A percentile compares a stretch with the other conserved stretches of the same genome.
Evolutionary conservation across 2,113 vertebrate genomes (phyloP).

Genomic region (Anoura caudifer): DNA sequence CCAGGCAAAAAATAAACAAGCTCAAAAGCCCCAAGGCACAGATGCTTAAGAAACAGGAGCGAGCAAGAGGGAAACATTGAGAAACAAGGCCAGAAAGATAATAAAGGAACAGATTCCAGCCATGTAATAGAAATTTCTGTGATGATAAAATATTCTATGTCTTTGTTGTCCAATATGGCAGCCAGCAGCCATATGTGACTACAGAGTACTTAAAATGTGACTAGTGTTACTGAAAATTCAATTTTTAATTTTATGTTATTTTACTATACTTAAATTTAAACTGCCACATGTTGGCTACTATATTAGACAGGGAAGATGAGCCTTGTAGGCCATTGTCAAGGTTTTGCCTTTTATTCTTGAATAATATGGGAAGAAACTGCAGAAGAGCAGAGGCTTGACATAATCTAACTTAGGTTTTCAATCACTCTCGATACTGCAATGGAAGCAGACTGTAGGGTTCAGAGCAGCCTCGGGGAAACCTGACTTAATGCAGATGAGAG

Average conservation of each 20-base stretch:
- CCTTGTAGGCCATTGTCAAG: background rate
- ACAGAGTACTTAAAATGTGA: background rate
- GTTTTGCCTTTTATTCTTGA: background rate
- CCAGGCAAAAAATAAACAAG: background rate
- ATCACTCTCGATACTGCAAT: background rate
- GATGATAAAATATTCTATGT: background rate
- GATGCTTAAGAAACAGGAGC: background rate
- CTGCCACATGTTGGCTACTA: background rate
- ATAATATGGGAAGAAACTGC: background rate
- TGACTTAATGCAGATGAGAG: background rate
- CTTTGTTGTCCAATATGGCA: background rate
- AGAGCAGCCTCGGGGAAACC: background rate
- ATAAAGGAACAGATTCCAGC: background rate
- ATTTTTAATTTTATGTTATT: background rate
- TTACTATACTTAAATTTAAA: background rate
- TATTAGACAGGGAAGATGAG: background rate
- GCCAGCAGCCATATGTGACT: background rate
- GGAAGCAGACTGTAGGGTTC: background rate
- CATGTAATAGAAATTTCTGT: background rate
- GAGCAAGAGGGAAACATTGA: background rate
- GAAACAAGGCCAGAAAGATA: background rate
- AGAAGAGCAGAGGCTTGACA: background rate
- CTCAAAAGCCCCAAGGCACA: background rate
- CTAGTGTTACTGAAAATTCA: background rate
- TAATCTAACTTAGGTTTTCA: background rate